Conservation (phyloP, 2,113 vertebrate species). For the Crotalus horridus region DNA sequence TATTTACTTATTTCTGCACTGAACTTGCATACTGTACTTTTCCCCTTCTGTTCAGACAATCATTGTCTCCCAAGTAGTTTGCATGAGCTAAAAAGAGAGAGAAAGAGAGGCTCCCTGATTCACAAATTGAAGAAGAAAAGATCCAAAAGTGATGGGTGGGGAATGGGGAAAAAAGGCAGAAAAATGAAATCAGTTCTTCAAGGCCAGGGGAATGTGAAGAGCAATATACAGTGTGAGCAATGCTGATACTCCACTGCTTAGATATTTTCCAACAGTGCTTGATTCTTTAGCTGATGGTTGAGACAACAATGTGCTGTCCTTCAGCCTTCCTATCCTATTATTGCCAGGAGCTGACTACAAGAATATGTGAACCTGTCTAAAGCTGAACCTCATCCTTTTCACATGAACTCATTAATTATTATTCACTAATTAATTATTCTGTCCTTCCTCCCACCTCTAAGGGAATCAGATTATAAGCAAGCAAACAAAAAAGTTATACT, state of each 20-base stretch:
- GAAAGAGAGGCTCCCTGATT: background rate
- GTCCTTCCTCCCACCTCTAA: background rate
- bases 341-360: background rate
- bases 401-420: background rate
- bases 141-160: background rate
- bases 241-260: background rate
- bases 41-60: background rate
- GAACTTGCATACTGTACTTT: background rate
- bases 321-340: background rate
- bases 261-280: background rate
- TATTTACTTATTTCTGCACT: background rate
- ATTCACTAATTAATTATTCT: background rate
- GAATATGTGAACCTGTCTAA: background rate
- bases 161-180: background rate
- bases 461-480: background rate
- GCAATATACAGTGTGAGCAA: background rate
- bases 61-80: background rate
- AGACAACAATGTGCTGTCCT: background rate
- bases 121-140: background rate
- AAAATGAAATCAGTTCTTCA: background rate
- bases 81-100: background rate
- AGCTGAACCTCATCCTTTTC: background rate
- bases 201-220: background rate
- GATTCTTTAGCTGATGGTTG: background rate
- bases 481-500: background rate